Base-by-base conservation (phyloP, 2,113 vertebrate genomes). In the Lucifuga dentata region DNA sequence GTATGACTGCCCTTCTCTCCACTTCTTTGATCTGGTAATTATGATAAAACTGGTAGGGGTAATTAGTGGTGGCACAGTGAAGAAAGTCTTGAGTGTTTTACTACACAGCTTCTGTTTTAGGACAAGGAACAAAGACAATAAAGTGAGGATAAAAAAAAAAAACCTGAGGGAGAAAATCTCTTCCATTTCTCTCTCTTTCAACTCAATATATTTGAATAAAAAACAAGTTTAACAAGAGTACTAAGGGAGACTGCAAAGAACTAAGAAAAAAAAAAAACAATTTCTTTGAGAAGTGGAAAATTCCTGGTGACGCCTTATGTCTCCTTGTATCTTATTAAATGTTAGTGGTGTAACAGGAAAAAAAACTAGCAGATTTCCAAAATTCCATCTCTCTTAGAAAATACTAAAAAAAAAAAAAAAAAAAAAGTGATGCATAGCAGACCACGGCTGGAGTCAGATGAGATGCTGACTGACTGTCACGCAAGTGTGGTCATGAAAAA, bases 21-120 rank as follows among this genome's bases (percentile, higher is more conserved):
- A 23, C 56, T 78, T 70, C 83, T 88, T 88, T 89, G 78, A 89
- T 89, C 88, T 85, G 72, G 72, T 88, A 89, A 87, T 91, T 85
- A 88, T 69, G 63, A 85, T 72, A 69, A 80, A 88, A 75, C 52
- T 81, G 57, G 65, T 63, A 20, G 63, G 72, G 78, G 78, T 84
- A 67, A 86, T 88, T 83, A 88, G 77, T 29, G 19, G 38, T 59
- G 71, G 69, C 68, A 75, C 61, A 61, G 68, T 61, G 59, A 62
- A 72, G 75, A 78, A 53, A 19, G 69, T 68, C 66, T 69, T 20
- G 59, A 73, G 67, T 75, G 62, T 66, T 73, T n/a, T 20, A 39
- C 65, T 74, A 76, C 74, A 80, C 24, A 13, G 1, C 56, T 11
- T 80, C 80, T 91, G 58, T 80, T 80, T 88, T 73, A 80, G 62